phyloP scores from a whole-genome alignment of 2,888 invertebrate genomes.

The Oscheius sp. region DNA sequence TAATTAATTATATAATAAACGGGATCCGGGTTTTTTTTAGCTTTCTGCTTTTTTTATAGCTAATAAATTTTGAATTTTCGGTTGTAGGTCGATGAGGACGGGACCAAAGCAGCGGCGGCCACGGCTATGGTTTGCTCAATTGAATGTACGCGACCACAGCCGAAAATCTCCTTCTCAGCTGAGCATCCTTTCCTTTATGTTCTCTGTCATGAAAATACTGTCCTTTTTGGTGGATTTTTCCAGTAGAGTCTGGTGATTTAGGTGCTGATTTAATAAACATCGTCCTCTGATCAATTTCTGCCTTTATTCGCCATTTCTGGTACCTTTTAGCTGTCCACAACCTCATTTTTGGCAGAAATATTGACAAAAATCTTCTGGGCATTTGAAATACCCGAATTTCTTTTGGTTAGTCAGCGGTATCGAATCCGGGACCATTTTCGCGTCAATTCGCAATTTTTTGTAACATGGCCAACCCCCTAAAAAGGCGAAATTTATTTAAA shows the following conservation, averaged over 20 bases:
- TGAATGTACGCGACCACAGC: conserved; percentile 20
- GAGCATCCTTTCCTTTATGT: conserved; percentile 59
- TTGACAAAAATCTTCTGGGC: too few species aligned
- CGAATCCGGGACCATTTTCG: too few species aligned
- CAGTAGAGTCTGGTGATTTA: not conserved
- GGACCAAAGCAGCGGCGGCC: conserved; percentile 64
- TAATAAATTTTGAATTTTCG: not conserved
- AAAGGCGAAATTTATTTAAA: not conserved
- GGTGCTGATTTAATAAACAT: not conserved
- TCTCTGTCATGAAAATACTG: conserved; percentile 40
- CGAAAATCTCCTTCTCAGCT: conserved; percentile 44
- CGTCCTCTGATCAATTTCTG: not conserved
- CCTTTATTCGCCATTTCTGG: too few species aligned
- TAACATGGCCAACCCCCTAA: not conserved
- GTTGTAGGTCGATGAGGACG: conserved; percentile 63
- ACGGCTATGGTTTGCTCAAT: conserved; percentile 47
- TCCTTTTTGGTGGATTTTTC: conserved; percentile 41
- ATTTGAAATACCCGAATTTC: too few species aligned
- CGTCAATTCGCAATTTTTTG: too few species aligned
- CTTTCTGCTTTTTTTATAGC: not conserved
- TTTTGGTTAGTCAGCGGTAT: too few species aligned
- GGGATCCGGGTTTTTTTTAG: not conserved
- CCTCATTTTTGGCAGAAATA: too few species aligned
- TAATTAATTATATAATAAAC: too few species aligned
- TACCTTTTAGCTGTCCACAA: too few species aligned